Evolutionary conservation across 2,113 vertebrate genomes (phyloP).

Genomic region (Xiphophorus maculatus): DNA sequence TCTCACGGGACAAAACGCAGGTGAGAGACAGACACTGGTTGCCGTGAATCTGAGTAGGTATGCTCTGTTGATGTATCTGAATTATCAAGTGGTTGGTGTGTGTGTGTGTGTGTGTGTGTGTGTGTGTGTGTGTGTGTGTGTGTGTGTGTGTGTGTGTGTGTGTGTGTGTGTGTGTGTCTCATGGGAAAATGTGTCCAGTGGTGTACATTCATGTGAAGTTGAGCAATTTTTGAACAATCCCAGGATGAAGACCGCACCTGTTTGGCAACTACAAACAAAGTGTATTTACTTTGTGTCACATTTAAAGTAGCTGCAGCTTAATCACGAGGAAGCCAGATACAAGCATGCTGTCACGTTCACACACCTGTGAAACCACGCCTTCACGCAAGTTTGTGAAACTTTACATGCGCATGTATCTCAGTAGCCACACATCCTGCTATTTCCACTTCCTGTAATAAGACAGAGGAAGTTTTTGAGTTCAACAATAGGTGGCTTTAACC

Average conservation of each 20-base stretch:
- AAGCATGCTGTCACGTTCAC: neutral
- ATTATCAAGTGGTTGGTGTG: neutral
- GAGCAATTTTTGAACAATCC: slow-evolving; percentile 8
- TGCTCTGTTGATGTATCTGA: slow-evolving; percentile 13
- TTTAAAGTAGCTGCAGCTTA: neutral
- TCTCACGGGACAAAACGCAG: slow-evolving; percentile 90
- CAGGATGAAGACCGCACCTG: slow-evolving; percentile 6
- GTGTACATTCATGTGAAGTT: neutral
- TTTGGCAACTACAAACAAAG: slow-evolving; percentile 11
- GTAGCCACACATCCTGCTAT: slow-evolving; percentile 20
- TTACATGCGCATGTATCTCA: neutral
- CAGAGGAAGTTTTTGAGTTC: slow-evolving; percentile 9
- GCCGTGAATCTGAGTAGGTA: neutral
- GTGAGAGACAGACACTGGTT: slow-evolving; percentile 74
- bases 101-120: neutral
- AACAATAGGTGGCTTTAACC: neutral
- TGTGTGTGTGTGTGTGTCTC: slow-evolving; percentile 8
- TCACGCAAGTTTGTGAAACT: neutral
- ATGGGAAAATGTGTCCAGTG: neutral
- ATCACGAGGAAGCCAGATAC: neutral
- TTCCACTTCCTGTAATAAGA: neutral
- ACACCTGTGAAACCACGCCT: neutral
- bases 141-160: too few relatives aligned
- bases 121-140: too few relatives aligned
- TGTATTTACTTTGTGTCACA: neutral